Percentiles rank a stretch among this genome's conserved stretches.
phyloP scores from a whole-genome alignment of 2,797 vertebrate species.

The Coccyzus lansbergi region DNA sequence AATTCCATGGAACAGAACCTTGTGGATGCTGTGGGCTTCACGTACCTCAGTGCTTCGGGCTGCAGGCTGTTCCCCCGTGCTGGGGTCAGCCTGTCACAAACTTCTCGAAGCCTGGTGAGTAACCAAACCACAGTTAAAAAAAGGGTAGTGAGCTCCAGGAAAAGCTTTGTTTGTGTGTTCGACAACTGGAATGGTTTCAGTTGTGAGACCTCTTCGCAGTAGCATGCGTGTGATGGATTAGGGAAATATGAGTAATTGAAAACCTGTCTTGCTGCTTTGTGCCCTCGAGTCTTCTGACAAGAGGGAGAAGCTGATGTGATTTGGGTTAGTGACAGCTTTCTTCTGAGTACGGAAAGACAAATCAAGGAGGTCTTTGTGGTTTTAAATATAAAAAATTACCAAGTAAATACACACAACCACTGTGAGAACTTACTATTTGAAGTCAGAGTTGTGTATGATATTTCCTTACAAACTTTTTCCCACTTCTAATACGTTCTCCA shows the following conservation, averaged over 20 bases:
- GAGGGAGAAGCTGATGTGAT: background rate
- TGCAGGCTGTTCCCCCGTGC: background rate
- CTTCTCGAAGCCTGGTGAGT: background rate
- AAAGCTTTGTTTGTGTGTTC: background rate
- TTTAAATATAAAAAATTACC: background rate
- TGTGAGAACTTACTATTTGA: fast-evolving
- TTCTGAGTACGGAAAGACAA: background rate
- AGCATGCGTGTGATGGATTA: background rate
- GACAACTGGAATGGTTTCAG: background rate
- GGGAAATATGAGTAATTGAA: background rate
- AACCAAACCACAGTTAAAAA: background rate
- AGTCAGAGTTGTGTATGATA: fast-evolving
- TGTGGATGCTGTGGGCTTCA: fast-evolving
- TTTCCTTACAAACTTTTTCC: fast-evolving
- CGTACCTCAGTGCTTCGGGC: fast-evolving
- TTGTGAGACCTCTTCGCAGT: background rate
- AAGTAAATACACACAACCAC: background rate
- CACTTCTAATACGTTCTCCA: background rate
- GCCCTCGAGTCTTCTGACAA: background rate
- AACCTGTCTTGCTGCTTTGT: background rate
- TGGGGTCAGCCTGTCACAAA: background rate
- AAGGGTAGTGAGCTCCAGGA: background rate
- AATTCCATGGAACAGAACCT: background rate
- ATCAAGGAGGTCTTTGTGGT: fast-evolving
- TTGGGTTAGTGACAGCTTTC: background rate